These are phyloP conservation scores for Trachelus iudaicus DNA, from an alignment of 2,888 invertebrate genomes.

Conservation along the genomic window DNA sequence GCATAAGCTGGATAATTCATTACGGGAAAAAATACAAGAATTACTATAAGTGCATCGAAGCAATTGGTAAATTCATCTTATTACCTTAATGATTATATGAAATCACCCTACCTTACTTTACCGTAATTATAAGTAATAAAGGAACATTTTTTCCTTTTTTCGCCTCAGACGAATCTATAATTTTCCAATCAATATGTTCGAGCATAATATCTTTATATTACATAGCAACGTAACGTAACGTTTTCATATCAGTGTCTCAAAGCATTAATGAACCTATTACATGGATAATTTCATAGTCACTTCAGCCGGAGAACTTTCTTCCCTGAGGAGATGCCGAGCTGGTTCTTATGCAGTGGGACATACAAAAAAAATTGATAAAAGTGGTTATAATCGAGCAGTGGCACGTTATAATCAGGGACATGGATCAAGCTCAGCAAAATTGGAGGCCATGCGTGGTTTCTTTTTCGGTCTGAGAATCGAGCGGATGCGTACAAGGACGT, in stretches of 20 bases:
- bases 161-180: neutral
- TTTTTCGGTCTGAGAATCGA: neutral
- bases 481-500: slow-evolving; percentile 13
- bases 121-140: neutral
- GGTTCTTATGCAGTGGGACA: neutral
- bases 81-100: neutral
- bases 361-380: neutral
- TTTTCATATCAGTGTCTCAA: neutral
- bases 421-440: slow-evolving; percentile 5
- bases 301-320: neutral
- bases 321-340: neutral
- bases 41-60: neutral
- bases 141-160: neutral
- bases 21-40: neutral
- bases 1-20: neutral
- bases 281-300: neutral
- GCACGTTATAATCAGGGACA: slow-evolving; percentile 6
- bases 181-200: neutral
- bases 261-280: neutral
- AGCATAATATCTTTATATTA: neutral
- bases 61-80: neutral
- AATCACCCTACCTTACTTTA: neutral
- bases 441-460: neutral
- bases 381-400: slow-evolving; percentile 4
- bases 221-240: neutral